Evolutionary conservation across 1,140 invertebrate species (phyloP).

Genomic region (Dendroctonus valens): DNA sequence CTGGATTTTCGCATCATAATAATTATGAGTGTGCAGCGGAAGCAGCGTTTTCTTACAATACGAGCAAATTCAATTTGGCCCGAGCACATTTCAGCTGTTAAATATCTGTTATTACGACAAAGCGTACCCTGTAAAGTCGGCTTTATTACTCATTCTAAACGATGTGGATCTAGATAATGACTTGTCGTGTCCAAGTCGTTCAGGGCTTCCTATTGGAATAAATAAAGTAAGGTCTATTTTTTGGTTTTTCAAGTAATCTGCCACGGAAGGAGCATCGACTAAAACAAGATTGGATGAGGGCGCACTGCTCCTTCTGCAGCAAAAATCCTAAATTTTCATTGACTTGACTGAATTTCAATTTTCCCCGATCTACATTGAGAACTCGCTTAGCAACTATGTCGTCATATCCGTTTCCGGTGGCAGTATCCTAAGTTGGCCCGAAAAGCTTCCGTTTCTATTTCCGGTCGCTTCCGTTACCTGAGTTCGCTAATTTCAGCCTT

Average conservation of each 20-base stretch:
- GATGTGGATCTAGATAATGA: slow-evolving; percentile 12
- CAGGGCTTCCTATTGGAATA: too few species aligned
- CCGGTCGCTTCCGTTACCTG: slow-evolving; percentile 29
- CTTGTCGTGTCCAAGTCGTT: neutral
- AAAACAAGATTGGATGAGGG: too few species aligned
- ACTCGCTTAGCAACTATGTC: slow-evolving; percentile 4
- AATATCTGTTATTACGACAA: slow-evolving; percentile 25
- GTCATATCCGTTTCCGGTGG: slow-evolving; percentile 27
- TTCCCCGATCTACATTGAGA: too few species aligned
- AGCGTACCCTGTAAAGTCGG: slow-evolving; percentile 8
- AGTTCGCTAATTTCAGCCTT: slow-evolving; percentile 19
- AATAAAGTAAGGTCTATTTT: too few species aligned
- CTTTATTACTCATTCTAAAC: slow-evolving; percentile 7
- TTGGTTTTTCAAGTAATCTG: too few species aligned
- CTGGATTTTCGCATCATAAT: slow-evolving; percentile 8
- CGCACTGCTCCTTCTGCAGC: too few species aligned
- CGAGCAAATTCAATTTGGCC: slow-evolving; percentile 23
- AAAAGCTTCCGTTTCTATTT: slow-evolving; percentile 32
- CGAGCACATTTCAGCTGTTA: slow-evolving; percentile 17
- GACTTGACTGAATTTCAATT: too few species aligned
- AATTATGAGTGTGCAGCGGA: slow-evolving; percentile 23
- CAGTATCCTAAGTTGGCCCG: slow-evolving; percentile 29
- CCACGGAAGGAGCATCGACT: too few species aligned
- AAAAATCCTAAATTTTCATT: too few species aligned
- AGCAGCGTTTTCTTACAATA: slow-evolving; percentile 21